Evolutionary conservation across 2,113 vertebrate genomes (phyloP), one percentile per base, ranked within the genome.

Genomic region (Orycteropus afer): DNA sequence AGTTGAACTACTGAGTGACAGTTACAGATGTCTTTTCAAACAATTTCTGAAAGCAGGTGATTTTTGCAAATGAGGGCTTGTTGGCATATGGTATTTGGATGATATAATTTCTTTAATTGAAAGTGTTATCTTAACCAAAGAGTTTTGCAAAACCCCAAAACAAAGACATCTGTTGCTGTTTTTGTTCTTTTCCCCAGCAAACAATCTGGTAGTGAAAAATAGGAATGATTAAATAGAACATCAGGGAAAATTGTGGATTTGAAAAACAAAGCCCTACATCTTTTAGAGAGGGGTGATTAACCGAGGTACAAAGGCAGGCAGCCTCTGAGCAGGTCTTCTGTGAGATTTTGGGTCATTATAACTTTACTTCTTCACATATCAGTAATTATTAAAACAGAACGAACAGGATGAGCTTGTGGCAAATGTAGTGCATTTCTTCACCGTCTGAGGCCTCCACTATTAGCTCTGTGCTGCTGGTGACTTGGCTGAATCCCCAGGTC

Each of bases 81-180:
- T 81, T 5, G 90, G 82, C 97, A 97, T 97, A 96, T 96, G 97
- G 97, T 96, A 97, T 97, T 97, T 96, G 89, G 94, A 96, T 97
- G 97, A 96, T 97, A 97, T 92, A 97, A 97, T 96, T 97, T 97
- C 97, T 97, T 97, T 97, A 97, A 97, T 97, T 97, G 97, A 97
- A 97, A 96, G 97, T 96, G 97, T 96, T 97, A 97, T 97, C 97
- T 97, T 97, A 97, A 96, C 95, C 94, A 96, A 93, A 86, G 96
- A 96, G 92, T 97, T 97, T 96, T 96, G 93, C 95, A 96, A 95
- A 95, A 92, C 88, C 95, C 96, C 92, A n/a, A 95, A 96, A 97
- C 97, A 95, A 96, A 97, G 97, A 97, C 97, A 97, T 97, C 97
- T 97, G 97, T 95, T 97, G 96, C 96, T 97, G 97, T 97, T 97